These are phyloP conservation scores for Abramis brama DNA, from an alignment of 2,113 vertebrate species.

Conservation along the genomic window DNA sequence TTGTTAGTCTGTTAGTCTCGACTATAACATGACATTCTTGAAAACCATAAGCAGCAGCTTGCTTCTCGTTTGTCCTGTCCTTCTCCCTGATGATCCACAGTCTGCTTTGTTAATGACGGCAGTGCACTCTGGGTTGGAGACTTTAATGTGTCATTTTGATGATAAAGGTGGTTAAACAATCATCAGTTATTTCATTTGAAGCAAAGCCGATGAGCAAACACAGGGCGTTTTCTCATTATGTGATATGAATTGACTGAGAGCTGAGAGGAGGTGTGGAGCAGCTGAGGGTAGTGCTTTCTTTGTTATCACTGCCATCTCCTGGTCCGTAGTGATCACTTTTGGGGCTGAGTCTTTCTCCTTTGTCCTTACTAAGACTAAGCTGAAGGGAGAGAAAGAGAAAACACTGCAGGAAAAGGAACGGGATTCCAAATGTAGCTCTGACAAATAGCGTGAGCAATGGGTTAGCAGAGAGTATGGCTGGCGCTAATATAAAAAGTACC, in stretches of 20 bases:
- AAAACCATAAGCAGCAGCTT: constrained; percentile 19
- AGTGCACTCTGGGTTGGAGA: constrained; percentile 43
- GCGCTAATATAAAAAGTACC: not conserved
- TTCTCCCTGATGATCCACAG: constrained; percentile 6
- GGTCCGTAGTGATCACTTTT: constrained; percentile 54
- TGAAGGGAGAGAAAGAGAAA: not conserved
- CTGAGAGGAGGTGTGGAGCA: constrained; percentile 33
- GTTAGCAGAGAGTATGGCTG: too few relatives aligned
- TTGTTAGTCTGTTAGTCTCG: not conserved
- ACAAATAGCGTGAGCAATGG: not conserved
- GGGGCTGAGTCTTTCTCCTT: constrained; percentile 21
- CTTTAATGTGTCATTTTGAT: constrained; percentile 60
- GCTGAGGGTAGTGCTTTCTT: constrained; percentile 47
- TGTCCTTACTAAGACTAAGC: constrained; percentile 36
- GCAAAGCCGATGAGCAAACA: constrained; percentile 59
- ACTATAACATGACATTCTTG: constrained; percentile 43
- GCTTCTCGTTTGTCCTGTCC: not conserved
- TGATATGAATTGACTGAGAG: constrained; percentile 46
- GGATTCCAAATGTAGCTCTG: not conserved
- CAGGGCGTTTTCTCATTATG: constrained; percentile 59
- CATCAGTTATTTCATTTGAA: constrained; percentile 57
- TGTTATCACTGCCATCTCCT: constrained; percentile 67
- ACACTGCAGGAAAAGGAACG: not conserved
- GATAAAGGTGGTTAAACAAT: constrained; percentile 63
- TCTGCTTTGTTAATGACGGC: constrained; percentile 52